phyloP scores from a whole-genome alignment of 2,113 vertebrate genomes.

The Perca flavescens region DNA sequence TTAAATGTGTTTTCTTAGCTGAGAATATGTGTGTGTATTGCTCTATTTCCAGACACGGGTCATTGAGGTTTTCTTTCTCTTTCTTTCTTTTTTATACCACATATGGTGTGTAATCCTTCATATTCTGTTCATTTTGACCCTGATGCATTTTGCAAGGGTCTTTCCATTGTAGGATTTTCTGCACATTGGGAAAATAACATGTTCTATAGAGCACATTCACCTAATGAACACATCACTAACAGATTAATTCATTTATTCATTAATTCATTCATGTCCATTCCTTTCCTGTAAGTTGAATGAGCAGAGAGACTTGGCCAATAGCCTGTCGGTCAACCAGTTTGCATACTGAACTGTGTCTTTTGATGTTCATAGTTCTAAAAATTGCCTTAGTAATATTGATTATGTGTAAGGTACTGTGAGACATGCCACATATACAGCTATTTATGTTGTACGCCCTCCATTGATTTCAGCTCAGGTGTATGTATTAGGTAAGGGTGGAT shows the following conservation, averaged over 20 bases:
- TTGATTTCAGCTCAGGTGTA: slow-evolving; percentile 63
- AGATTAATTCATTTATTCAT: no score
- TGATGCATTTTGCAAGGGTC: not conserved
- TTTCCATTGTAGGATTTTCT: not conserved
- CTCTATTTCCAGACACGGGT: slow-evolving; percentile 26
- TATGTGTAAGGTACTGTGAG: slow-evolving; percentile 37
- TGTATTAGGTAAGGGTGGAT: slow-evolving; percentile 39
- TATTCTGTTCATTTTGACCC: not conserved
- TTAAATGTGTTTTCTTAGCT: slow-evolving; percentile 64
- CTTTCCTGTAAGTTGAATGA: not conserved
- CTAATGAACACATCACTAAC: not conserved
- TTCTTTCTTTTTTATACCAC: not conserved
- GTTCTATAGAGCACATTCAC: not conserved
- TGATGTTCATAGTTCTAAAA: slow-evolving; percentile 28
- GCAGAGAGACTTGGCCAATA: not conserved
- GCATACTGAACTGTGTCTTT: slow-evolving; percentile 25
- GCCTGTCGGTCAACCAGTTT: slow-evolving; percentile 8
- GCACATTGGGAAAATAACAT: not conserved
- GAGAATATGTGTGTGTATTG: slow-evolving; percentile 16
- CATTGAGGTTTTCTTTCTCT: not conserved
- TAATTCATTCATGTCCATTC: not conserved
- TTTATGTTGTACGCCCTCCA: slow-evolving; percentile 44
- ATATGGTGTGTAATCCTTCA: not conserved
- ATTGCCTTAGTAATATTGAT: slow-evolving; percentile 43
- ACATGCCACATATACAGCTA: slow-evolving; percentile 33